Evolutionary conservation across 2,888 invertebrate genomes (phyloP).

Genomic region (Oxyteleia sp.): DNA sequence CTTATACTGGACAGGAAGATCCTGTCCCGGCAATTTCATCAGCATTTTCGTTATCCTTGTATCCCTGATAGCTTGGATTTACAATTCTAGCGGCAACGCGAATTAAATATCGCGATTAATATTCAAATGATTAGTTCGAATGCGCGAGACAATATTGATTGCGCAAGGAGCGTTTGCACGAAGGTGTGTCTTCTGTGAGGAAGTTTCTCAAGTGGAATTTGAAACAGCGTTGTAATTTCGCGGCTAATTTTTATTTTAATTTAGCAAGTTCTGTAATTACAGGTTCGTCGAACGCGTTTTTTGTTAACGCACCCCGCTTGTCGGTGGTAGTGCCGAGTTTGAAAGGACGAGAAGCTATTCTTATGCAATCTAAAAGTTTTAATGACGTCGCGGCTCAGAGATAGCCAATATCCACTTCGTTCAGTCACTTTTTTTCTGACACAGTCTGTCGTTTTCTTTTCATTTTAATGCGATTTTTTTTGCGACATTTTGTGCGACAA

Average conservation of each 20-base stretch:
- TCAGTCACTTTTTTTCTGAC: slow-evolving; percentile 82
- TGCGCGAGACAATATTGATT: slow-evolving; percentile 15
- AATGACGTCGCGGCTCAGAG: slow-evolving; percentile 84
- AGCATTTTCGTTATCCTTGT: too few relatives aligned
- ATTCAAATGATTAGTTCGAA: slow-evolving; percentile 14
- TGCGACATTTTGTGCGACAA: slow-evolving; percentile 63
- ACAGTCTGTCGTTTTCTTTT: slow-evolving; percentile 73
- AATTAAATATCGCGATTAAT: background rate
- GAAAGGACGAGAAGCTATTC: slow-evolving; percentile 79
- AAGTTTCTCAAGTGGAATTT: slow-evolving; percentile 48
- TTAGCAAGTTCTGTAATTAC: slow-evolving; percentile 82
- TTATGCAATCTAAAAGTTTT: slow-evolving; percentile 87
- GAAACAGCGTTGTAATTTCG: slow-evolving; percentile 63
- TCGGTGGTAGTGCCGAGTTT: slow-evolving; percentile 53
- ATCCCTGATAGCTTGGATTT: too few relatives aligned
- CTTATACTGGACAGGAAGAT: too few relatives aligned
- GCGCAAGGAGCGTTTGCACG: background rate
- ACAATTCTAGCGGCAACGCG: background rate
- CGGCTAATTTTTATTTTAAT: slow-evolving; percentile 77
- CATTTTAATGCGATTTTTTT: slow-evolving; percentile 73
- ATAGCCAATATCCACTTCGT: slow-evolving; percentile 86
- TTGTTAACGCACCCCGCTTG: slow-evolving; percentile 52
- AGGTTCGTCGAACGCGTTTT: slow-evolving; percentile 76
- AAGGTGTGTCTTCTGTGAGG: slow-evolving; percentile 5
- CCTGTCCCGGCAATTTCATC: too few relatives aligned